Conservation (phyloP, 2,888 invertebrate genomes). For the Lutraria lutraria region DNA sequence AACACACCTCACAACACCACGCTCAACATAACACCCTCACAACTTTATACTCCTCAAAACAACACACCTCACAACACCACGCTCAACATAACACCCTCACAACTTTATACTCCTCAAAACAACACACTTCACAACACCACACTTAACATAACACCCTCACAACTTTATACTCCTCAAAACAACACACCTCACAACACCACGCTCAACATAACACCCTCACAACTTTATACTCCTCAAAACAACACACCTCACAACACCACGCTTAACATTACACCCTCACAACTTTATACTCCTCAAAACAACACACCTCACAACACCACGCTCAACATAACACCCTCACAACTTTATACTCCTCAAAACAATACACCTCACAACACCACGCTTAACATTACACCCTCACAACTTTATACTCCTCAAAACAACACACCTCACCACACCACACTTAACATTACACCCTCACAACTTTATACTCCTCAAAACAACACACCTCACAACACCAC, state of each 20-base stretch:
- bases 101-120: neutral
- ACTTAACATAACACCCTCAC: neutral
- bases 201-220: neutral
- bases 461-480: neutral
- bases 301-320: neutral
- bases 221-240: neutral
- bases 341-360: neutral
- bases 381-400: neutral
- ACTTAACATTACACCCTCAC: neutral
- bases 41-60: neutral
- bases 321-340: neutral
- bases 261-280: neutral
- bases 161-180: neutral
- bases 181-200: neutral
- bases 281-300: neutral
- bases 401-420: neutral
- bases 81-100: neutral
- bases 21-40: neutral
- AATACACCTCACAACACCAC: neutral
- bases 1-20: neutral
- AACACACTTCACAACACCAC: neutral
- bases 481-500: too few relatives aligned
- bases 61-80: neutral
- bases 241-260: neutral
- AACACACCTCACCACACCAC: neutral